Evolutionary conservation across 2,797 vertebrate species (phyloP), one percentile per base, ranked within the genome.

Genomic region (Sciurus carolinensis): DNA sequence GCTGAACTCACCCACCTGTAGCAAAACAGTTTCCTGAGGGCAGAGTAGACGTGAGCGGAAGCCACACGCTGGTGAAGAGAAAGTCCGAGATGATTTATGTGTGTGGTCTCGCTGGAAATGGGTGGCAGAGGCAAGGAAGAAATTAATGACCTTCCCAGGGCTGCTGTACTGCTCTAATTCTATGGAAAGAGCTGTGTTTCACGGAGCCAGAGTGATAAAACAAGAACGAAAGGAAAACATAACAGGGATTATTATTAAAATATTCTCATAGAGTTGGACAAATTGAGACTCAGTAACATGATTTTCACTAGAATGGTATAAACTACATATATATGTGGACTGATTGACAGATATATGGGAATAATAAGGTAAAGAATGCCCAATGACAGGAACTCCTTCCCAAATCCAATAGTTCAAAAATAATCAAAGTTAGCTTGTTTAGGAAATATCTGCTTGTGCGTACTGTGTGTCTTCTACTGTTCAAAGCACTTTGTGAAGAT

Each of bases 71-170:
- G 76, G 94, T 91, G 42, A 88, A 96, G 91, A 83, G 94, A 96
- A 82, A 71, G 82, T 89, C 93, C 91, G 69, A 28, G n/a, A 50
- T 94, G 97, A 97, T 97, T 97, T 97, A 94, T 97, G 93, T 96
- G 95, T 97, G 96, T 93, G 93, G 95, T 97, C 97, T 97, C 69
- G 79, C 64, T 80, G 92, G 79, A 81, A 80, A 94, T 93, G 90
- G 94, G 95, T 96, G 97, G 95, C 75, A 93, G 81, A 87, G 36
- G 93, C 71, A 90, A 88, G n/a, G 26, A 1, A 3, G 62, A 47
- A 95, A 73, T 20, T 87, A 95, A 96, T 87, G 77, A 90, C 42
- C 52, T 97, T 97, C 86, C 71, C 96, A 97, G 91, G 57, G 42
- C 26, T 59, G 54, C 84, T 91, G 72, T 44, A 50, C 75, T 86